These are phyloP conservation scores for Lucinisca nassula DNA, from an alignment of 2,888 invertebrate genomes.

Conservation along the genomic window DNA sequence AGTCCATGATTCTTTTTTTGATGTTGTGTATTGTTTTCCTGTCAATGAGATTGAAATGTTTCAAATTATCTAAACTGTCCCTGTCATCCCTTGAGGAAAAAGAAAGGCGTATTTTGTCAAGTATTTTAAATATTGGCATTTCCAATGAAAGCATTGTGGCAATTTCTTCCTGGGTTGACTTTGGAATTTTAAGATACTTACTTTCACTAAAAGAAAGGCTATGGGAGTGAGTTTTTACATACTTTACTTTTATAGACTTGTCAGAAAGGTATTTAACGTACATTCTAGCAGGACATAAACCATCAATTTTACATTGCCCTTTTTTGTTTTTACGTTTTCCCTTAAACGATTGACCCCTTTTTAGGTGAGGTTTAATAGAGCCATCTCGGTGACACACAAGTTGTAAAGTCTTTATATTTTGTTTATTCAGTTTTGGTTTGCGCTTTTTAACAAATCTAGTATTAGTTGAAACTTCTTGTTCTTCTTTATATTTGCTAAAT, in stretches of 20 bases:
- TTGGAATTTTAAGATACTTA: neutral
- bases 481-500: neutral
- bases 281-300: neutral
- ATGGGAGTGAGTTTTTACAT: neutral
- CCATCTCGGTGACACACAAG: neutral
- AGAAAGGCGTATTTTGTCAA: no score
- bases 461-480: neutral
- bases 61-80: no score
- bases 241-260: neutral
- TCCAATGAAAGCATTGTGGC: no score
- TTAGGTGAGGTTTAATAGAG: neutral
- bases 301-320: neutral
- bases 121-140: no score
- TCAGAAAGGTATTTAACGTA: neutral
- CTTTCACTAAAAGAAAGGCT: neutral
- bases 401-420: neutral
- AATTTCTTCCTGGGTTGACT: no score
- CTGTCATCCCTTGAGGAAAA: no score
- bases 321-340: neutral
- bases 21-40: no score
- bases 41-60: no score
- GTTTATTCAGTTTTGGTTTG: neutral
- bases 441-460: neutral
- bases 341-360: neutral
- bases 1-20: no score